A percentile compares a stretch with the other conserved stretches of the same genome.
phyloP scores from a whole-genome alignment of 92 coral and sea anemone species.

The Zoanthus sansibaricus region DNA sequence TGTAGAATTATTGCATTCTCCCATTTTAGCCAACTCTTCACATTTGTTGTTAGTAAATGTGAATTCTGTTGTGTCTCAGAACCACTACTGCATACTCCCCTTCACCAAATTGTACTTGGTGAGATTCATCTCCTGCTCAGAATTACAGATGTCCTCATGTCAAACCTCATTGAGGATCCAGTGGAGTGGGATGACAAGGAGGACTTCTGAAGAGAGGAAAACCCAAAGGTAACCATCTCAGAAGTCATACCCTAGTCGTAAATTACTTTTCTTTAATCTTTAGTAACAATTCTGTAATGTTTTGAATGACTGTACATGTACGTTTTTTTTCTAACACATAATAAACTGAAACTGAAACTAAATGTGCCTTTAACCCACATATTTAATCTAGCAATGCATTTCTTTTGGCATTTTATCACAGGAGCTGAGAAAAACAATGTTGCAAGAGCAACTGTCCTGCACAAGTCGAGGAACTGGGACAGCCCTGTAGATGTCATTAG shows the following conservation, averaged over 20 bases:
- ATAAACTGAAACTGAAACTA: no score
- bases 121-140: constrained; percentile 49
- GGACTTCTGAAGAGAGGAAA: no score
- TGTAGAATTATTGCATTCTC: no score
- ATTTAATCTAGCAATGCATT: no score
- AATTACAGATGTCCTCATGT: constrained; percentile 38
- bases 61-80: background rate
- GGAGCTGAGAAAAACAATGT: constrained; percentile 75
- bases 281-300: no score
- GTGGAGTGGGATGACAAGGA: constrained; percentile 43
- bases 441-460: constrained; percentile 59
- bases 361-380: no score
- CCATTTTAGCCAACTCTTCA: no score
- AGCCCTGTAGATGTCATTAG: constrained; percentile 67
- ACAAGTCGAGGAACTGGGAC: constrained; percentile 70
- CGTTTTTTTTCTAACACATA: no score
- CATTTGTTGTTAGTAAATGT: no score
- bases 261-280: background rate
- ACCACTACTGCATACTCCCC: constrained; percentile 1
- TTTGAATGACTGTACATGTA: no score
- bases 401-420: constrained; percentile 2
- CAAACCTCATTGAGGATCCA: constrained; percentile 30
- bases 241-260: background rate
- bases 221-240: no score
- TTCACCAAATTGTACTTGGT: constrained; percentile 44